phyloP scores from a whole-genome alignment of 2,888 invertebrate species.

The Cataglyphis altisquamis region DNA sequence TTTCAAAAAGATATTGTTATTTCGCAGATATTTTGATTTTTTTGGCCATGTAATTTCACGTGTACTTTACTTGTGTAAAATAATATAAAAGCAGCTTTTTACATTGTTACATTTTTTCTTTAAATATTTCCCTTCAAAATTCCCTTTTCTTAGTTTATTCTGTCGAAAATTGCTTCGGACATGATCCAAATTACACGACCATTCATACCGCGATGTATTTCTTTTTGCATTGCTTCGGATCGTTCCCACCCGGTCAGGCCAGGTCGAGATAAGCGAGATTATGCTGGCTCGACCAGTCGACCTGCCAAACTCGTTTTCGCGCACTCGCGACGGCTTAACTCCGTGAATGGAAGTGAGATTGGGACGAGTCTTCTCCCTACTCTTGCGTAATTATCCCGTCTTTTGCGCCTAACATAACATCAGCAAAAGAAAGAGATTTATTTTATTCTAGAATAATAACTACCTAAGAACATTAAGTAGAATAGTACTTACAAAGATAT shows the following conservation, averaged over 20 bases:
- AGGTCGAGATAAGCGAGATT: conserved; percentile 71
- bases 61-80: conserved; percentile 14
- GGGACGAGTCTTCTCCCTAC: conserved; percentile 54
- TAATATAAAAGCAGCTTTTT: not conserved
- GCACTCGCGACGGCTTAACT: conserved; percentile 63
- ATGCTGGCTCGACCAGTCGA: conserved; percentile 69
- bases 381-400: conserved; percentile 73
- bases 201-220: conserved; percentile 68
- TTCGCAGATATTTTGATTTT: not conserved
- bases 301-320: conserved; percentile 82
- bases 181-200: conserved; percentile 40
- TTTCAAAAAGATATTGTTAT: not conserved
- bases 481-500: not conserved
- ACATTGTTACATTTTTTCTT: not conserved
- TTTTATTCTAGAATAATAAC: not conserved
- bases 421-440: not conserved
- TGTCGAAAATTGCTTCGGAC: not conserved
- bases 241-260: conserved; percentile 49
- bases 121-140: not conserved
- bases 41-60: not conserved
- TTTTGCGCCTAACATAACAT: conserved; percentile 34
- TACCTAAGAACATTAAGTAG: not conserved
- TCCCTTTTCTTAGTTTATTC: not conserved
- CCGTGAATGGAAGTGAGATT: conserved; percentile 76
- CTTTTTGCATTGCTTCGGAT: conserved; percentile 56